Conservation (phyloP, 1,140 invertebrate genomes). For the Muscidifurax raptorellus region DNA sequence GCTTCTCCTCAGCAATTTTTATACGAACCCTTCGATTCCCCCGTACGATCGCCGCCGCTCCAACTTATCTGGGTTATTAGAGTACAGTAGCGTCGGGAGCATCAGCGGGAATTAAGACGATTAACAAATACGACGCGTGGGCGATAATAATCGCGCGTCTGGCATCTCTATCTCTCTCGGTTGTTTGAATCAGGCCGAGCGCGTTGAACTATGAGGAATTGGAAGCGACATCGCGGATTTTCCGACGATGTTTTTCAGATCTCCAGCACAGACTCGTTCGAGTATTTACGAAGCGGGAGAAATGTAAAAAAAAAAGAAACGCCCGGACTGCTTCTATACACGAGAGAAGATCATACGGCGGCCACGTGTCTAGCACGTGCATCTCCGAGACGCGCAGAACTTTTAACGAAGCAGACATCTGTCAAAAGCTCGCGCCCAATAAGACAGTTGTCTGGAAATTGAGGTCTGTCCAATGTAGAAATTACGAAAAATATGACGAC, state of each 20-base stretch:
- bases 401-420: not conserved
- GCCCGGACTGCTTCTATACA: not conserved
- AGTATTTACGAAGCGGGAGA: not conserved
- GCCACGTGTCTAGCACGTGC: conserved; percentile 25
- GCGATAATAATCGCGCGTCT: not conserved
- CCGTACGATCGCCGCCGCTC: too few relatives aligned
- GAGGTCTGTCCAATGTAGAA: not conserved
- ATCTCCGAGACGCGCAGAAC: not conserved
- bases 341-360: not conserved
- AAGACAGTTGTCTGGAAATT: not conserved
- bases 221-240: too few relatives aligned
- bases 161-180: too few relatives aligned
- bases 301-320: too few relatives aligned
- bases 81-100: not conserved
- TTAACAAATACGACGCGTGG: conserved; percentile 24
- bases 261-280: too few relatives aligned
- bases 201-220: too few relatives aligned
- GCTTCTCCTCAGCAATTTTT: not conserved
- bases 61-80: conserved; percentile 14
- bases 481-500: too few relatives aligned
- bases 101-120: conserved; percentile 3
- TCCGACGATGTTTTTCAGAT: too few relatives aligned
- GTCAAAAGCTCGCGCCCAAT: conserved; percentile 12
- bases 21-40: not conserved
- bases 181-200: too few relatives aligned